These are phyloP conservation scores for Lerista edwardsae DNA, from an alignment of 2,797 vertebrate species.

Conservation along the genomic window DNA sequence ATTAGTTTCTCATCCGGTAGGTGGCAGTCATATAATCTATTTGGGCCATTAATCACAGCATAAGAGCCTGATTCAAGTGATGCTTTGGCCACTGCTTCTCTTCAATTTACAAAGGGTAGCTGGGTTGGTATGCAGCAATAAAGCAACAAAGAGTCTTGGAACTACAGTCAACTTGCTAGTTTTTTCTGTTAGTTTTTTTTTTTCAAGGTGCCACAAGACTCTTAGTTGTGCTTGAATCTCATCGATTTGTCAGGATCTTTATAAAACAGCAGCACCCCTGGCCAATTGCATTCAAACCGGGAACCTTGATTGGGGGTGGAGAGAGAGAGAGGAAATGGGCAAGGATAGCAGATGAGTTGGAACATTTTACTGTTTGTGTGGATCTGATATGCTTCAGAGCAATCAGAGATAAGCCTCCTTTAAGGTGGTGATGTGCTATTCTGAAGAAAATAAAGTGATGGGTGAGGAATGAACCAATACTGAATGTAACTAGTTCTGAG, in stretches of 20 bases:
- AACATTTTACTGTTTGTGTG: neutral
- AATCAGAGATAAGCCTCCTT: neutral
- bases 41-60: neutral
- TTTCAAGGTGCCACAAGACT: too few species aligned
- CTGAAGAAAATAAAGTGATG: neutral
- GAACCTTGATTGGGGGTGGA: neutral
- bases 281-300: neutral
- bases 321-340: too few species aligned
- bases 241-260: neutral
- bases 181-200: too few species aligned
- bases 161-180: too few species aligned
- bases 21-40: conserved; percentile 8
- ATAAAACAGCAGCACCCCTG: neutral
- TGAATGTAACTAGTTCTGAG: neutral
- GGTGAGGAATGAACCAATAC: neutral
- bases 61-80: neutral
- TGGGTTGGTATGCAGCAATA: too few species aligned
- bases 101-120: too few species aligned
- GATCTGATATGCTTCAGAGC: neutral
- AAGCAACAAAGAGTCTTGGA: too few species aligned
- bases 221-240: too few species aligned
- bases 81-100: neutral
- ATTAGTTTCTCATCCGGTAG: neutral
- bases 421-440: neutral
- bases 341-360: neutral